Base-by-base conservation (phyloP, 2,888 invertebrate species). In the Leucophenga montana region DNA sequence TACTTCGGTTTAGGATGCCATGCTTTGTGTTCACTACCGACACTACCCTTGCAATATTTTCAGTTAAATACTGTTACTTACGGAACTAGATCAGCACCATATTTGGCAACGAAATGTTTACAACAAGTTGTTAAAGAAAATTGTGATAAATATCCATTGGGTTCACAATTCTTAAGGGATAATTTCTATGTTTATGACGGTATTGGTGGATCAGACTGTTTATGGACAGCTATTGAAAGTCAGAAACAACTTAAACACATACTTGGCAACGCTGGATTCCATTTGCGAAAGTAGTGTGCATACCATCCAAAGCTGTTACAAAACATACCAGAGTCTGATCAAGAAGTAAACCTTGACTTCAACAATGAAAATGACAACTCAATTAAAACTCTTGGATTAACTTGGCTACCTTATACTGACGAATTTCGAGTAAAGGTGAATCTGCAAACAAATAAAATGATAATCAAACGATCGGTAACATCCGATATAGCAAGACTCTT, bases 201-300 rank as follows among this genome's bases (percentile, higher is more conserved):
- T 16, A 48, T 48, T 48, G 16, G 14, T n/a, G 48, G 48, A 48
- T 13, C 13, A 3, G 3, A 48, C 48, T 6, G 14, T n/a, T 4
- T 48, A 48, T 16, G 14, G 3, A 16, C 13, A 48, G 16, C 65
- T 69, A 9, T 13, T 72, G 18, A 50, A 54, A 11, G 59, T 13
- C 48, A 48, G 16, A 48, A 16, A 8, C 48, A 48, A 48, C 4
- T 48, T 67, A 65, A 69, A 67, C 6, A 59, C 33, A 16, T n/a
- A 11, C 13, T 39, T 67, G 22, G 14, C 67, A 11, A 46, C 11
- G 13, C 48, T 13, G 48, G 48, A 3, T 48, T 48, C 13, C 13
- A 48, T 13, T 13, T 48, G 11, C 13, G 48, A 16, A 48, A 48
- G 11, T 48, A 13, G 48, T 48, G 48, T 13, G 13, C 48, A 13